A percentile compares a stretch with the other conserved stretches of the same genome.
Conservation (phyloP, 2,888 invertebrate genomes). For the Fissipunctia ypsillon region DNA sequence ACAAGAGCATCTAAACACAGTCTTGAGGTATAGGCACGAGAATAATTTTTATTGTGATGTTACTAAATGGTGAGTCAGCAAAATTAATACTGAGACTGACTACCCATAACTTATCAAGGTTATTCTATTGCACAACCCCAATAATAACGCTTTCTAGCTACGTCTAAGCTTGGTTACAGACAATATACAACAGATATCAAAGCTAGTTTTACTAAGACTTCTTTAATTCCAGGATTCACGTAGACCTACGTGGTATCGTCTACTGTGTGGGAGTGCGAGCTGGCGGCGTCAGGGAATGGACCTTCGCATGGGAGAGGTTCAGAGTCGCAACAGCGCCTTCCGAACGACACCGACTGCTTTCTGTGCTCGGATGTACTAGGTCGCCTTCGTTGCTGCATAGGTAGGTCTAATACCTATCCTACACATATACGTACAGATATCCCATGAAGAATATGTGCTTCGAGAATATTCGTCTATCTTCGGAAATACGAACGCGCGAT, state of each 20-base stretch:
- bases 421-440: not conserved
- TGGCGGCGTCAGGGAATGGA: constrained; percentile 96
- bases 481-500: too few relatives aligned
- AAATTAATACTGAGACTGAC: not conserved
- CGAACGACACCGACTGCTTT: constrained; percentile 94
- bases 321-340: constrained; percentile 94
- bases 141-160: not conserved
- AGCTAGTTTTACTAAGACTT: not conserved
- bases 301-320: constrained; percentile 96
- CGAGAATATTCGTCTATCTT: too few relatives aligned
- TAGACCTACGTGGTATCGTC: constrained; percentile 95
- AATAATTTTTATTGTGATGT: not conserved
- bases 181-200: not conserved
- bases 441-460: too few relatives aligned
- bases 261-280: constrained; percentile 96
- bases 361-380: constrained; percentile 95
- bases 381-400: constrained; percentile 95
- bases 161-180: not conserved
- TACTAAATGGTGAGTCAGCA: not conserved
- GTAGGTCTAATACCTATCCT: constrained; percentile 65
- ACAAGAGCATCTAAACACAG: too few relatives aligned
- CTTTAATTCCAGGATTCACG: constrained; percentile 92
- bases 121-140: not conserved
- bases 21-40: too few relatives aligned
- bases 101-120: not conserved